A percentile compares a stretch with the other conserved stretches of the same genome.
Evolutionary conservation across 2,797 vertebrate genomes (phyloP).

Genomic region (Synaphobranchus kaupii): DNA sequence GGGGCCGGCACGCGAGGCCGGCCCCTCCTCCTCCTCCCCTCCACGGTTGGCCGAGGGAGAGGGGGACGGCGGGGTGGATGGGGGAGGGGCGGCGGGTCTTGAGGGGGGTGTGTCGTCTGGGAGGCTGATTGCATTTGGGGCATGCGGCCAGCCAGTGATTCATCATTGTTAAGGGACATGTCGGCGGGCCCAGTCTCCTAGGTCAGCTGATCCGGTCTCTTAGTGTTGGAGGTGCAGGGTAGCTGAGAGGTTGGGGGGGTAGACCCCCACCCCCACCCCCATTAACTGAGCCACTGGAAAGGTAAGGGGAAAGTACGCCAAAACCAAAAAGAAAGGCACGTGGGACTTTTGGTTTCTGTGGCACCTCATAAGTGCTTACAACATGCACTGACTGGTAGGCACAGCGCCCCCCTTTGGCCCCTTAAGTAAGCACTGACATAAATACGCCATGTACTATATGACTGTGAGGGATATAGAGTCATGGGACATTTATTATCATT

Average conservation of each 20-base stretch:
- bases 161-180: constrained; percentile 82
- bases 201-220: constrained; percentile 64
- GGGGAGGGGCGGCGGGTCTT: not conserved
- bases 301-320: constrained; percentile 46
- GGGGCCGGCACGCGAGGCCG: not conserved
- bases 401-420: constrained; percentile 8
- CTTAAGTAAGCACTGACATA: not conserved
- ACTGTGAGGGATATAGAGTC: not conserved
- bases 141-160: constrained; percentile 64
- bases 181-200: constrained; percentile 70
- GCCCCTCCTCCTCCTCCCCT: not conserved
- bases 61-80: constrained; percentile 9
- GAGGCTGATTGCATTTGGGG: constrained; percentile 22
- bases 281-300: constrained; percentile 72
- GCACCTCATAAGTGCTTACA: not conserved
- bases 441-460: not conserved
- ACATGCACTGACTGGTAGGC: not conserved
- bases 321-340: constrained; percentile 31
- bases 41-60: constrained; percentile 12
- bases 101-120: constrained; percentile 30
- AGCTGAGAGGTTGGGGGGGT: constrained; percentile 44
- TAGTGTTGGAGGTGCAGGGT: constrained; percentile 13
- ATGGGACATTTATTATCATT: not conserved
- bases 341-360: not conserved
- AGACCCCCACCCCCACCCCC: constrained; percentile 49